Evolutionary conservation across 2,797 vertebrate species (phyloP), one percentile per base, ranked within the genome.

Genomic region (Avahi laniger): DNA sequence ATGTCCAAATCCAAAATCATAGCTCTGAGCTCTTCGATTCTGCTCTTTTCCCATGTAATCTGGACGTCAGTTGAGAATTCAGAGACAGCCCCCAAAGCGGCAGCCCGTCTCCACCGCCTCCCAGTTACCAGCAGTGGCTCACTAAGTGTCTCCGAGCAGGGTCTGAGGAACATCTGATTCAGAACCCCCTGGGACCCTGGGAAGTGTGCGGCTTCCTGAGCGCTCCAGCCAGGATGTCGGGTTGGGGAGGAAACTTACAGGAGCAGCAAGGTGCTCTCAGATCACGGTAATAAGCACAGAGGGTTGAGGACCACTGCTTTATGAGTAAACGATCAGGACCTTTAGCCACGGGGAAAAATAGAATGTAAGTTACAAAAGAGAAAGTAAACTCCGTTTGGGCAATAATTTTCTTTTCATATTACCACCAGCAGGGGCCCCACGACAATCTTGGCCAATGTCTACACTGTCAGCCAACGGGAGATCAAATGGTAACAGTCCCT

Each of bases 391-490:
- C 43, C 24, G 1, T 13, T 9, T 4, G 76, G 26, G 61, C 10
- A 4, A 4, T 72, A 89, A 63, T 65, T 65, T 65, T 57, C 22
- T 35, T 89, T 95, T 94, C 91, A n/a, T 3, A 2, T 18, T 4
- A 2, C 28, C 33, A 76, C 76, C 97, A 97, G 96, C 92, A 97
- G 97, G 97, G 96, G 90, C 43, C 26, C 43, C 28, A 13, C 22
- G 73, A 59, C 33, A 22, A 73, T 12, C 46, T 80, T 61, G 26
- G 61, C 48, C 76, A 38, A 70, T 4, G 4, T 22, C 20, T n/a
- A 33, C 13, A 10, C 4, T 2, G 30, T 38, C 26, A 10, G 26
- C 15, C 89, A n/a, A 5, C 1, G 22, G 67, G 22, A 24, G 48
- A 33, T 41, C 1, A 33, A 73, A 26, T 4, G 69, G 20, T 17